Evolutionary conservation across 2,797 vertebrate species (phyloP), one percentile per base, ranked within the genome.

Genomic region (Iguana delicatissima): DNA sequence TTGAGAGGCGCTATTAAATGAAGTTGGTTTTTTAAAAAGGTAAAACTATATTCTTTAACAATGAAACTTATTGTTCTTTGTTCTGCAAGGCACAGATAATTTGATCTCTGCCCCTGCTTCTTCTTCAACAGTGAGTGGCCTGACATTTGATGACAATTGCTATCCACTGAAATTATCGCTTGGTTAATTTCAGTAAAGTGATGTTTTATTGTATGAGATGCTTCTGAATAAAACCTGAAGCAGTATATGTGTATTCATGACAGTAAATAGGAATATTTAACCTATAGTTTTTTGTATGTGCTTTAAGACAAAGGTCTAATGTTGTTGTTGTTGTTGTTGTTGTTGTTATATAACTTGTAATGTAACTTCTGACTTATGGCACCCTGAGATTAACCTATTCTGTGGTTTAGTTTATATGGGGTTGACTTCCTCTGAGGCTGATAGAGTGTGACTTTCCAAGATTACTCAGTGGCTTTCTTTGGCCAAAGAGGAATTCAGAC

Each of bases 81-180:
- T 90, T 74, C 50, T 89, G 85, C 86, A 81, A 90, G n/a, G 32
- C 24, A 94, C 73, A 77, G 80, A 0, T n/a, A 93, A 86, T 89
- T 89, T 93, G 89, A 92, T 94, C 80, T 92, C 80, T 90, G 82
- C 2, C 91, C 62, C 90, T 90, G 22, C 1, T 73, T 86, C 82
- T 50, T 93, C 81, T 57, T 57, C 57, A 20, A 83, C 85, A 83
- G 74, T 20, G 74, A 76, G 73, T 50, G 81, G 81, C 42, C 86
- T 0, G 0, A 32, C 18, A n/a, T 1, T 79, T 90, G 22, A 22
- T 76, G 52, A 89, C 82, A 74, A 69, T 26, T 64, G 85, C 89
- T 81, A 81, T 89, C 38, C 80, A 91, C 88, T 93, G 72, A 76
- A 89, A 93, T 29, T 20, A 84, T 20, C 6, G 69, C 14, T 85